Percentiles rank a stretch among this genome's conserved stretches.
These are phyloP conservation scores for Aporophyla lueneburgensis DNA, from an alignment of 2,888 invertebrate species.

Conservation along the genomic window DNA sequence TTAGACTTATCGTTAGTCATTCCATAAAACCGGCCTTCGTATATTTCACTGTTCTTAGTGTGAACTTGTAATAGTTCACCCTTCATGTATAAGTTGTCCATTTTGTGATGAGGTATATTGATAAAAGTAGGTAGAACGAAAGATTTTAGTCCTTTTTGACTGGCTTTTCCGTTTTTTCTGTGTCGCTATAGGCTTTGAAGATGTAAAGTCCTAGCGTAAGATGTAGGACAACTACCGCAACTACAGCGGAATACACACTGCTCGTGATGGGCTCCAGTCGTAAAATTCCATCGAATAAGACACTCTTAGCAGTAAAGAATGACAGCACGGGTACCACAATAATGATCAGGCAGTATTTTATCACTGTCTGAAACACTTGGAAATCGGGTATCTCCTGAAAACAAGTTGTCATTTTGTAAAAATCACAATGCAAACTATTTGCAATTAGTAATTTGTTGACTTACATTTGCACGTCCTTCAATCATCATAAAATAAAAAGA, in stretches of 20 bases:
- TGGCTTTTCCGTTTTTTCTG: constrained; percentile 82
- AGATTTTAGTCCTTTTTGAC: constrained; percentile 85
- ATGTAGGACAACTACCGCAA: constrained; percentile 94
- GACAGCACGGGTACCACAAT: constrained; percentile 94
- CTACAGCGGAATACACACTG: constrained; percentile 95
- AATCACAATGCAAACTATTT: constrained; percentile 1
- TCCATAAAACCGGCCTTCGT: constrained; percentile 87
- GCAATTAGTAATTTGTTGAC: constrained; percentile 64
- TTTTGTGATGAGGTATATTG: constrained; percentile 71
- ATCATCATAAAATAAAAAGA: constrained; percentile 86
- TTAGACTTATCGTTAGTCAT: constrained; percentile 86
- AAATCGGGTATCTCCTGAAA: constrained; percentile 93
- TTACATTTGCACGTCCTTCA: constrained; percentile 89
- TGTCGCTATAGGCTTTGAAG: constrained; percentile 93
- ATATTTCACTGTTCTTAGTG: constrained; percentile 84
- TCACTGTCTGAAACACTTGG: constrained; percentile 94
- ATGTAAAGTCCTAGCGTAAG: constrained; percentile 95
- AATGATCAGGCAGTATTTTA: constrained; percentile 94
- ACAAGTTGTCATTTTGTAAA: constrained; percentile 60
- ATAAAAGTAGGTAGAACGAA: constrained; percentile 18
- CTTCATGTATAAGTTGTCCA: constrained; percentile 87
- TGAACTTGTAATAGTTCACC: constrained; percentile 88
- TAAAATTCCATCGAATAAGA: constrained; percentile 93
- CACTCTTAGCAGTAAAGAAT: constrained; percentile 93
- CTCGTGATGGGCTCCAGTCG: constrained; percentile 90